Conservation (phyloP, 2,888 invertebrate species). For the Caenorhabditis sp. region DNA sequence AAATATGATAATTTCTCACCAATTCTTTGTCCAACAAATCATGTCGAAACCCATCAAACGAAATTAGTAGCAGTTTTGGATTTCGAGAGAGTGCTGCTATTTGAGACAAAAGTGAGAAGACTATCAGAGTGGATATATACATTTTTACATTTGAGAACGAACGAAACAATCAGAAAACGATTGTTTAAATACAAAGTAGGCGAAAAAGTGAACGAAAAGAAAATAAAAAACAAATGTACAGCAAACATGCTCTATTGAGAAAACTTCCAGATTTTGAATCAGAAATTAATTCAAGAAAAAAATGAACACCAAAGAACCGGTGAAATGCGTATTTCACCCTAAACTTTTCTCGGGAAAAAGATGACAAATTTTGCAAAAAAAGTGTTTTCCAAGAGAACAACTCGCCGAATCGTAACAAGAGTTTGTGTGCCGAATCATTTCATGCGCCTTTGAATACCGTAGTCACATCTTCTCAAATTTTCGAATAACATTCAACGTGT, state of each 20-base stretch:
- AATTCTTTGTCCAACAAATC: slow-evolving; percentile 49
- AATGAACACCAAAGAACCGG: too few relatives aligned
- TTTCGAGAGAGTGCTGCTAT: slow-evolving; percentile 18
- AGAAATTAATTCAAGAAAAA: too few relatives aligned
- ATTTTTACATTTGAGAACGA: slow-evolving; percentile 16
- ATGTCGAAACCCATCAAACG: slow-evolving; percentile 56
- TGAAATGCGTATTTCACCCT: too few relatives aligned
- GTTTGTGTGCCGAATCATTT: too few relatives aligned
- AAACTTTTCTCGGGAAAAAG: too few relatives aligned
- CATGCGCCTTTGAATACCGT: too few relatives aligned
- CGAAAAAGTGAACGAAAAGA: background rate
- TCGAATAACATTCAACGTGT: background rate
- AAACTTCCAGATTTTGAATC: background rate
- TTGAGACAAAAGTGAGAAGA: slow-evolving; percentile 1
- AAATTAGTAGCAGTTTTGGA: slow-evolving; percentile 51
- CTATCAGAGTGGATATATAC: slow-evolving; percentile 7
- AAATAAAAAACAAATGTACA: background rate
- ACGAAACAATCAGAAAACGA: too few relatives aligned
- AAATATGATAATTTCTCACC: slow-evolving; percentile 25
- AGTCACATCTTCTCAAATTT: too few relatives aligned
- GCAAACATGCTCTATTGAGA: background rate
- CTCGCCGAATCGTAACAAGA: too few relatives aligned
- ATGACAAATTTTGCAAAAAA: too few relatives aligned
- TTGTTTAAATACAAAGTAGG: background rate
- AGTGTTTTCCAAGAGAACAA: too few relatives aligned